Conservation (phyloP, 2,113 vertebrate species). For the Lipophrys pholis region DNA sequence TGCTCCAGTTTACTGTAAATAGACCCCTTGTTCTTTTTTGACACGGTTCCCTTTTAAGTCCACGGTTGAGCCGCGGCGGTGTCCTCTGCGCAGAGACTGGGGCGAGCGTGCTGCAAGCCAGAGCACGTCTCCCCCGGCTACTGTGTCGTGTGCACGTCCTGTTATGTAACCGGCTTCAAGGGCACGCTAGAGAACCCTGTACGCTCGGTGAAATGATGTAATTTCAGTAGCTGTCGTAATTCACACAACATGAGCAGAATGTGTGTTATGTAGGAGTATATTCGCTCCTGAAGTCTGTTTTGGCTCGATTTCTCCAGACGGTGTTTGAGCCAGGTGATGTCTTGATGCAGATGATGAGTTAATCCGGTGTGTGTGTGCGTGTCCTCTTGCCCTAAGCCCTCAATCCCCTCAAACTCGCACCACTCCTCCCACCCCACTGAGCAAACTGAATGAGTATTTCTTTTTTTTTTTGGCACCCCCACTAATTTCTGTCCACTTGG, state of each 20-base stretch:
- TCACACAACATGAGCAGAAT: background rate
- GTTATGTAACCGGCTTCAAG: constrained; percentile 54
- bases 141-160: constrained; percentile 13
- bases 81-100: constrained; percentile 15
- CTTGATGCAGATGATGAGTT: constrained; percentile 60
- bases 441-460: constrained; percentile 47
- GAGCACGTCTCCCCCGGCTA: constrained; percentile 34
- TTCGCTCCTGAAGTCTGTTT: too few species aligned
- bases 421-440: constrained; percentile 35
- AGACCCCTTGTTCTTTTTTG: constrained; percentile 7
- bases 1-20: constrained; percentile 54
- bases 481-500: constrained; percentile 37
- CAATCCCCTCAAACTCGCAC: constrained; percentile 59
- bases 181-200: constrained; percentile 16
- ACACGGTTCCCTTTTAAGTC: constrained; percentile 36
- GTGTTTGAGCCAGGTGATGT: constrained; percentile 29
- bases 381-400: constrained; percentile 56
- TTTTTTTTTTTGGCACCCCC: background rate
- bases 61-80: constrained; percentile 38
- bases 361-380: constrained; percentile 16
- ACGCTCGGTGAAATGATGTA: constrained; percentile 18
- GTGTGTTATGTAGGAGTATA: too few species aligned
- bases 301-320: background rate
- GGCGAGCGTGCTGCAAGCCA: constrained; percentile 20
- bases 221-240: constrained; percentile 26